These are phyloP conservation scores for Drosophila aff. DNA, from an alignment of 1,140 invertebrate species.

Conservation along the genomic window DNA sequence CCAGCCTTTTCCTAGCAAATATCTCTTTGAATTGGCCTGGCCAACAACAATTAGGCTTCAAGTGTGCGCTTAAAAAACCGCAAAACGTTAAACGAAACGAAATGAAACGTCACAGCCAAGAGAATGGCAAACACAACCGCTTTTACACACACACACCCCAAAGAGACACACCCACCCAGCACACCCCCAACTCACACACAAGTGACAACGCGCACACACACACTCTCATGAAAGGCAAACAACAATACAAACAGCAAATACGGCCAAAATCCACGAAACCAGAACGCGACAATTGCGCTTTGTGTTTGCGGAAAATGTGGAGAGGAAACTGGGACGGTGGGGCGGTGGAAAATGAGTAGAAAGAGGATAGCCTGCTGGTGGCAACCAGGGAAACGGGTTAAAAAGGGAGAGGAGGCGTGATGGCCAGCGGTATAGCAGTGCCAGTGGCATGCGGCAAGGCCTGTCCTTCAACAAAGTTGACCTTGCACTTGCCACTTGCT, in stretches of 20 bases:
- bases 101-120: conserved; percentile 65
- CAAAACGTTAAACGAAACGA: conserved; percentile 76
- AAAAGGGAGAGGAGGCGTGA: background rate
- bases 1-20: background rate
- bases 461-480: conserved; percentile 81
- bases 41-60: conserved; percentile 30
- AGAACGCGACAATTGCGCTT: conserved; percentile 56
- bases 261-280: conserved; percentile 56
- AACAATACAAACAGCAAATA: conserved; percentile 59
- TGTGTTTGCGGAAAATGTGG: conserved; percentile 34
- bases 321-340: background rate
- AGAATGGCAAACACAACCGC: conserved; percentile 44
- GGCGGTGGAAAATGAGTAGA: background rate
- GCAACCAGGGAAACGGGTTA: background rate
- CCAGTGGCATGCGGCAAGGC: conserved; percentile 47
- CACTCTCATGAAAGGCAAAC: conserved; percentile 24
- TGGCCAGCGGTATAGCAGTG: conserved; percentile 22
- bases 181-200: conserved; percentile 5
- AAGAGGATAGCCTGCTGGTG: background rate
- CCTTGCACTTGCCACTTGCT: conserved; percentile 82
- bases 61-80: conserved; percentile 36
- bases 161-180: background rate
- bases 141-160: conserved; percentile 15
- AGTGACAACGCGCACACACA: conserved; percentile 5
- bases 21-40: conserved; percentile 16